Conservation (phyloP, 2,113 vertebrate species). For the Malurus melanocephalus region DNA sequence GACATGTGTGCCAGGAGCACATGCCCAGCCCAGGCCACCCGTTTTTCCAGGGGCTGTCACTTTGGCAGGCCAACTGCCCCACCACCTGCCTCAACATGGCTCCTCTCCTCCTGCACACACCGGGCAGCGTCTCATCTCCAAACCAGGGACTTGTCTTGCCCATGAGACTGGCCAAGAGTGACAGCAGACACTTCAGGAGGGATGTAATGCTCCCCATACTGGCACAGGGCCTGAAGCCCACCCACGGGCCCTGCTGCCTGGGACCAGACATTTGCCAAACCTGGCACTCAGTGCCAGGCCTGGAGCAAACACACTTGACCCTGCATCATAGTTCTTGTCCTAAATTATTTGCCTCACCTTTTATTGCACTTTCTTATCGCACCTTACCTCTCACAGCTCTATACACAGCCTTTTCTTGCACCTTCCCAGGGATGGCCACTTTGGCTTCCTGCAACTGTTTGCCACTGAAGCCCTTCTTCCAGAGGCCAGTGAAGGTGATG, state of each 20-base stretch:
- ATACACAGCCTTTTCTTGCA: accelerated
- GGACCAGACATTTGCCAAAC: accelerated
- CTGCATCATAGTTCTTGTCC: neutral
- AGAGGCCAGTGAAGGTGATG: neutral
- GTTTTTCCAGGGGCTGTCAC: neutral
- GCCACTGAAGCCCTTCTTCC: accelerated
- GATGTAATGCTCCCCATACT: accelerated
- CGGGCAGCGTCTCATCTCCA: neutral
- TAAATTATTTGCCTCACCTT: neutral
- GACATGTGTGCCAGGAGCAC: neutral
- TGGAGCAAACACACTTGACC: neutral
- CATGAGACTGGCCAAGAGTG: accelerated
- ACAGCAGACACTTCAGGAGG: accelerated
- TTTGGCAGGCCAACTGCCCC: accelerated
- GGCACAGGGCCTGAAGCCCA: neutral
- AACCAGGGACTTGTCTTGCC: accelerated
- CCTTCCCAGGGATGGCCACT: neutral
- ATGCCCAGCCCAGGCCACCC: accelerated
- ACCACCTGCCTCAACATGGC: accelerated
- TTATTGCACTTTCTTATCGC: neutral
- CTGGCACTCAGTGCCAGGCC: neutral
- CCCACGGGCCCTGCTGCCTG: accelerated
- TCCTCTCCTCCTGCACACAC: accelerated
- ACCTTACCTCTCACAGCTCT: neutral
- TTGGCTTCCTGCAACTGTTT: neutral